Base-by-base conservation (phyloP, 2,888 invertebrate species). In the Lobophora halterata region DNA sequence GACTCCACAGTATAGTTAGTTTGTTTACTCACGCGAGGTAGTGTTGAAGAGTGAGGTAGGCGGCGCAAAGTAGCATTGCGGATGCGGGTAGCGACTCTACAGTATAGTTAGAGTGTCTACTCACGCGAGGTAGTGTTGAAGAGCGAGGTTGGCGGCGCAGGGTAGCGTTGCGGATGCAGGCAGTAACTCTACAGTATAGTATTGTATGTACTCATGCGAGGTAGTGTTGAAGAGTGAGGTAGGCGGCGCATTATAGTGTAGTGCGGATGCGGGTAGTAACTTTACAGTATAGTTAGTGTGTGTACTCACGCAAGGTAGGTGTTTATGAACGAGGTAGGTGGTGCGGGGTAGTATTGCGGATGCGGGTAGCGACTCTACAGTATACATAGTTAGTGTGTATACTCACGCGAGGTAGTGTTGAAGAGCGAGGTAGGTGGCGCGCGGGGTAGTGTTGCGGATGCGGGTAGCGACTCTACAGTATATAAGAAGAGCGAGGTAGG, bases 121-220 rank as follows among this genome's bases (percentile, higher is more conserved):
- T 92, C 82, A 93, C 93, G 91, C 59, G 93, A 91, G 55, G 92
- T 90, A 46, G 93, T 91, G 72, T 94, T 94, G 82, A 94, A 94
- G 43, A 79, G 92, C 81, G 75, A 89, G 69, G 77, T 93, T 74
- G 67, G 93, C 79, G 66, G 93, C 87, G 69, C 91, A 79, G 74
- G 91, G 88, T 70, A 92, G 89, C 66, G 91, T 71, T 71, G 91
- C 71, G 75, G 89, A 68, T 58, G 91, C 77, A 79, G 92, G 90
- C 66, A 89, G 63, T n/a, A n/a, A n/a, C n/a, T n/a, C n/a, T n/a
- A n/a, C n/a, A n/a, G n/a, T n/a, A n/a, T n/a, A n/a, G n/a, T n/a
- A n/a, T n/a, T n/a, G n/a, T n/a, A n/a, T n/a, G n/a, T n/a, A n/a
- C n/a, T n/a, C n/a, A n/a, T n/a, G n/a, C n/a, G n/a, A n/a, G n/a